Evolutionary conservation across 2,888 invertebrate genomes (phyloP), one percentile per base, ranked within the genome.

Genomic region (Amblyjoppa fuscipennis): DNA sequence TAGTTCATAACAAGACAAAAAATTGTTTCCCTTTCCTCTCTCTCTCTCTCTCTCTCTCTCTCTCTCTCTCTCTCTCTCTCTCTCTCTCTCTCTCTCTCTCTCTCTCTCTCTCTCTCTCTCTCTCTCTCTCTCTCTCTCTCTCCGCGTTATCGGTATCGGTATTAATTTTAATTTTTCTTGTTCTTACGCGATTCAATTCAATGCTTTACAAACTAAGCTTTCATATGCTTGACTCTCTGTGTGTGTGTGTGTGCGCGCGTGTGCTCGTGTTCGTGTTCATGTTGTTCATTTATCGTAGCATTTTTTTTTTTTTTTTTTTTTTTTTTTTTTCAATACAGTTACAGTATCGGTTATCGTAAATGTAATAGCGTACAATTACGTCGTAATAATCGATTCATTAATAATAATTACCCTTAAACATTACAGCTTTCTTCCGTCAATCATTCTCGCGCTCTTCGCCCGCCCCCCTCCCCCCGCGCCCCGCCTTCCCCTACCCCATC

Each of bases 1-100:
- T 95, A 95, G 95, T 95, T 95, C 94, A 94, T 95, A 95, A 95
- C 95, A 95, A 95, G 95, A 95, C 95, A 95, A 87, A 95, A 95
- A 95, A 91, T 90, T 89, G 87, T 92, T 88, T 91, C 90, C 83
- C 89, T 88, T 83, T 86, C 81, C 56, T 45, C 66, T 69, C 20
- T 75, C 82, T 74, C 68, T 85, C 88, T 84, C 73, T 61, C 71
- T n/a, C n/a, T n/a, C n/a, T n/a, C n/a, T n/a, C n/a, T n/a, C n/a
- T n/a, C n/a, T n/a, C n/a, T n/a, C n/a, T n/a, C n/a, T n/a, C 68
- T 85, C 88, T 84, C 73, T 61, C 71, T 20, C 20, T 20, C 20
- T 20, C 20, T 83, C 83, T 88, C 66, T 78, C 68, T 81, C 79
- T 83, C 74, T 69, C 20, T 75, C 82, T 74, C 68, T 85, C 56